Conservation (phyloP, 2,888 invertebrate species). For the Synanthedon myopaeformis region DNA sequence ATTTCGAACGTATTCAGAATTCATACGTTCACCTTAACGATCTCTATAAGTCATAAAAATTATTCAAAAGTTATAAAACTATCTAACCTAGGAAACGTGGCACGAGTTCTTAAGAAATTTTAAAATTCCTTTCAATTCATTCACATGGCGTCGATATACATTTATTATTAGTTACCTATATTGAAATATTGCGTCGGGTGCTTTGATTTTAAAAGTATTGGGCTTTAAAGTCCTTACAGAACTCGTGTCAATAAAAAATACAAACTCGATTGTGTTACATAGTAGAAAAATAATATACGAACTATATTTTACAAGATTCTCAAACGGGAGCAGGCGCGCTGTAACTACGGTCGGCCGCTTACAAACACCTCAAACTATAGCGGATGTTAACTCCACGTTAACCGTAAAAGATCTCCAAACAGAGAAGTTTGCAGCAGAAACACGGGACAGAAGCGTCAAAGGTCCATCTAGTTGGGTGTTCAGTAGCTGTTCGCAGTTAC, state of each 20-base stretch:
- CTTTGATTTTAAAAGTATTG: background rate
- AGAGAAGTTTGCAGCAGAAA: too few relatives aligned
- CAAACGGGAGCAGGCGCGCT: background rate
- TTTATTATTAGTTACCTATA: background rate
- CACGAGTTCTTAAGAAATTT: constrained; percentile 31
- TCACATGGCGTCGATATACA: background rate
- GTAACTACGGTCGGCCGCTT: too few relatives aligned
- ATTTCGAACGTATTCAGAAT: too few relatives aligned
- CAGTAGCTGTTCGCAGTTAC: constrained; percentile 10
- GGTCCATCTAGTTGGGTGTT: too few relatives aligned
- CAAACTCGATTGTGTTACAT: constrained; percentile 55
- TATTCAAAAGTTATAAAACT: constrained; percentile 40
- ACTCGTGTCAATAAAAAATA: constrained; percentile 44
- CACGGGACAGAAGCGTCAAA: too few relatives aligned
- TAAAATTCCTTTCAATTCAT: background rate
- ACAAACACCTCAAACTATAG: too few relatives aligned
- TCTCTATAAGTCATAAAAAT: background rate
- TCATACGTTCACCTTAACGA: too few relatives aligned
- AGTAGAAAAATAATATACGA: constrained; percentile 43
- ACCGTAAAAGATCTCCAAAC: too few relatives aligned
- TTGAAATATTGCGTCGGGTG: background rate
- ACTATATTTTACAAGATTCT: constrained; percentile 45
- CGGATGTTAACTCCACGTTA: too few relatives aligned
- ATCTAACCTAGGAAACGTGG: constrained; percentile 25
- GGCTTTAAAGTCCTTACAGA: constrained; percentile 22